Evolutionary conservation across 2,797 vertebrate species (phyloP), one percentile per base, ranked within the genome.

Genomic region (Pipistrellus kuhlii): DNA sequence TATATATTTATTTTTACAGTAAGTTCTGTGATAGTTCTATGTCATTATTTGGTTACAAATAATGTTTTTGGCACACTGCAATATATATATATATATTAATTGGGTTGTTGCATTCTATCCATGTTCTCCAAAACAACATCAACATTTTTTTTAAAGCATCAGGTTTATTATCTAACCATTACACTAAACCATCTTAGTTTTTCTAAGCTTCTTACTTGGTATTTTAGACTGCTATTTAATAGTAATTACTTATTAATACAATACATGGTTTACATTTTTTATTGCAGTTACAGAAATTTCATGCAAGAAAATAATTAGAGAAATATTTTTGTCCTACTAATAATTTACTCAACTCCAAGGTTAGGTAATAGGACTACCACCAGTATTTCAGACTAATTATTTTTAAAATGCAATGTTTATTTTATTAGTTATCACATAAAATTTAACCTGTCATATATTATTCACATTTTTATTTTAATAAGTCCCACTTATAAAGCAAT

Each of bases 401-500:
- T 87, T 71, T 51, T 10, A 35, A 59, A 81, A 66, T 75, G 4
- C n/a, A 84, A 20, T 55, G 66, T 90, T 64, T 66, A 53, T 51
- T 91, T 94, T 77, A 85, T 11, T n/a, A 93, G 10, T 93, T 23
- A 88, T 41, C 7, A 30, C 68, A 32, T 81, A 44, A 27, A 91
- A 85, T 53, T 57, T 88, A 86, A 48, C 46, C 25, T 83, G 7
- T 53, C 15, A 5, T 82, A 0, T 75, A 30, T 46, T 77, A 76
- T 30, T 55, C 72, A 90, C n/a, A 62, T 17, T 21, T 51, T 90
- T 94, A 48, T 78, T 80, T 91, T 57, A 82, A 30, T 85, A n/a
- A 82, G 35, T 78, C 0, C 27, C 30, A 82, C 17, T 78, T 73
- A 21, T 13, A 90, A 93, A 71, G 78, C 8, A 64, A n/a, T 59